These are phyloP conservation scores for Rhincodon typus DNA, from an alignment of 2,797 vertebrate species.

Conservation along the genomic window DNA sequence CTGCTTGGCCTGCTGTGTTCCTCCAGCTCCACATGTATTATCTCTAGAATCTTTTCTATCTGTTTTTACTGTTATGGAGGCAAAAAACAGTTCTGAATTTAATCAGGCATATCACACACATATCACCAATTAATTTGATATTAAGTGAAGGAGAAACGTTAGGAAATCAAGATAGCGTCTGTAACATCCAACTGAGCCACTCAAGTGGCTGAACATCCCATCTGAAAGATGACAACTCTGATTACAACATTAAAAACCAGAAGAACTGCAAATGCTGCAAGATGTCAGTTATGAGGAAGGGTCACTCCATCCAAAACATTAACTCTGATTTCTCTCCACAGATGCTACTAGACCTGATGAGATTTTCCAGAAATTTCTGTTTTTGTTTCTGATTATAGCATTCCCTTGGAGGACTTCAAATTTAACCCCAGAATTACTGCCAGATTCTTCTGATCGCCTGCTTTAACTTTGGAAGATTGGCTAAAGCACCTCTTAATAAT, in stretches of 20 bases:
- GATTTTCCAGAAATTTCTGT: too few species aligned
- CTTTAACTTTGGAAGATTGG: background rate
- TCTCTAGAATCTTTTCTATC: background rate
- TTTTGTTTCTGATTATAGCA: too few species aligned
- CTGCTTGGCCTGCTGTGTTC: too few species aligned
- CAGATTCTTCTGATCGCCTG: background rate
- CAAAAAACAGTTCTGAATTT: background rate
- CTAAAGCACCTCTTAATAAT: background rate
- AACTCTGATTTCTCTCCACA: too few species aligned
- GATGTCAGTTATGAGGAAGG: too few species aligned
- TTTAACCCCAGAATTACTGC: background rate
- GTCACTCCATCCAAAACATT: too few species aligned
- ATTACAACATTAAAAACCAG: background rate
- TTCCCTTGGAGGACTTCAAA: background rate
- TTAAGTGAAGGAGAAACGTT: background rate
- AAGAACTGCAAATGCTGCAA: too few species aligned
- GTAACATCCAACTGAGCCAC: too few species aligned
- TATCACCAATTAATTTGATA: background rate
- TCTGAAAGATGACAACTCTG: too few species aligned
- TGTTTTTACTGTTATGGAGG: background rate
- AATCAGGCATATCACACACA: slow-evolving; percentile 6
- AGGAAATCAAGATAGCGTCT: background rate
- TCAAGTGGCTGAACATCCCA: background rate
- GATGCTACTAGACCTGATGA: too few species aligned
- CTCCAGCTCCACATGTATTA: too few species aligned